Conservation (phyloP, 2,888 invertebrate species). For the Himalopsyche tibetana region DNA sequence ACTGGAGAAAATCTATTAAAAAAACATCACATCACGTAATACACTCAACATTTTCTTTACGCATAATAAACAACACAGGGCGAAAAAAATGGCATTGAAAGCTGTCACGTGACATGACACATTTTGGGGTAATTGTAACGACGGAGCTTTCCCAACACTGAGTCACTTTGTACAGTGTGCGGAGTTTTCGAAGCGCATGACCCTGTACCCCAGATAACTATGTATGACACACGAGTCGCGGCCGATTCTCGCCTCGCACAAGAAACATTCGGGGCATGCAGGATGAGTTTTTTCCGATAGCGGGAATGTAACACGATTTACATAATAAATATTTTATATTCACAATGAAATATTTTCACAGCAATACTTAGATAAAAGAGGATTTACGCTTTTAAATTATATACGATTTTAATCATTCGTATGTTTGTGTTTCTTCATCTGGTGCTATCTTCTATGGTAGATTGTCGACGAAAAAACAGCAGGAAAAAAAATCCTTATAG, state of each 20-base stretch:
- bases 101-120: slow-evolving; percentile 5
- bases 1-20: too few species aligned
- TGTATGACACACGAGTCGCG: slow-evolving; percentile 5
- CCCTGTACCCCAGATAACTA: slow-evolving; percentile 15
- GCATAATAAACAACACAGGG: not conserved
- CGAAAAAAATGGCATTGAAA: not conserved
- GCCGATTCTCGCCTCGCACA: not conserved
- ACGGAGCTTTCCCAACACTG: not conserved
- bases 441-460: too few species aligned
- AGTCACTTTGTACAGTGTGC: not conserved
- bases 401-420: too few species aligned
- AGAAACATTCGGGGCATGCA: not conserved
- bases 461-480: too few species aligned
- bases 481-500: too few species aligned
- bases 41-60: too few species aligned
- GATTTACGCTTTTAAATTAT: not conserved
- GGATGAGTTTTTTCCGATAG: not conserved
- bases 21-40: too few species aligned
- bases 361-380: not conserved
- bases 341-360: too few species aligned
- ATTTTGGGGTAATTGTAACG: not conserved
- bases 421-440: not conserved
- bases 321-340: too few species aligned
- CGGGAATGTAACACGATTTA: too few species aligned
- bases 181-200: not conserved